Evolutionary conservation across 2,113 vertebrate species (phyloP), one percentile per base, ranked within the genome.

Genomic region (Alouatta palliata): DNA sequence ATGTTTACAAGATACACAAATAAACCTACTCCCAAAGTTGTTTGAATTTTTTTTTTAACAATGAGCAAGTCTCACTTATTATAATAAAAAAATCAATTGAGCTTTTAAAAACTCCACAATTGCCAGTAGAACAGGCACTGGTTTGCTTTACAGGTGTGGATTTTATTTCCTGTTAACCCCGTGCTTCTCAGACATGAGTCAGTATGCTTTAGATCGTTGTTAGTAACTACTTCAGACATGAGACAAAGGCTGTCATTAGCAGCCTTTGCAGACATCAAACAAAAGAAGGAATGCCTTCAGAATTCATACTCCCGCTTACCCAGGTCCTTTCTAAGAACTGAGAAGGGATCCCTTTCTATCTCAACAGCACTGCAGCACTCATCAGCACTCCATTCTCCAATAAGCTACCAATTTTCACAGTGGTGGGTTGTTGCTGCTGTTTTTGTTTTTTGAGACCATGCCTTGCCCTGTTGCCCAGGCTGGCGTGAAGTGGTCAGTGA

Each of bases 21-120:
- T 25, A 9, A 70, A 43, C 4, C 12, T 21, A 40, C n/a, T 82
- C 21, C 2, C 27, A 37, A 5, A 27, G 35, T 21, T 0, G 0
- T 75, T 92, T 95, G 66, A 49, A 43, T 58, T 71, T 49, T 30
- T 32, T 32, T 64, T 37, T 93, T 88, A 76, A 58, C 37, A 37
- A 37, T 54, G n/a, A 97, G n/a, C 47, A 54, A 87, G 20, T 86
- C 47, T 75, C 45, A 80, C 10, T 76, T 73, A 58, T 77, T 56
- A 76, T 32, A 47, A 82, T 77, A 70, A 45, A 95, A 90, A 90
- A 37, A 43, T 45, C 54, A 37, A 7, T 21, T 37, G 14, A 58
- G 47, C 71, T 45, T 93, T 61, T 61, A 37, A 91, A 88, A 76
- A n/a, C 35, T 56, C 64, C 23, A 45, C 25, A 6, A 5, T 47